Base-by-base conservation (phyloP, 2,888 invertebrate genomes). In the Tipula helvola region DNA sequence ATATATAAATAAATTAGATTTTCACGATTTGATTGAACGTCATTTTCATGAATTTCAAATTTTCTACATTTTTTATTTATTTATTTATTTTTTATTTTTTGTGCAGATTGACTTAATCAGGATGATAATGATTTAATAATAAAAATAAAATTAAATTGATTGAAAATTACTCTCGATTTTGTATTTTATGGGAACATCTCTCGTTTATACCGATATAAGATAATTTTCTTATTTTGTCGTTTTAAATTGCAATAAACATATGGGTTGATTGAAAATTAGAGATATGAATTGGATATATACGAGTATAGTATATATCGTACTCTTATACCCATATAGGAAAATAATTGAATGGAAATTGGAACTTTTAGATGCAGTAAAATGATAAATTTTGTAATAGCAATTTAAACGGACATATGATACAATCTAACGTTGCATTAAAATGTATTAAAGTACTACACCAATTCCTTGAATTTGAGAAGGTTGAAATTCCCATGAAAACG, bases 1-100 rank as follows among this genome's bases (percentile, higher is more conserved):
- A 18, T 28, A 71, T 28, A 71, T 28, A 71, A 71, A 71, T 71
- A 71, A 71, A 71, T 71, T 71, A 71, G 71, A 71, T 71, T 71
- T 71, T 71, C 71, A 71, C 71, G 71, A 71, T 71, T 71, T 71
- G 71, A 71, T 71, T 71, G 71, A 71, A 71, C 71, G 71, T 71
- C 71, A 71, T 71, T 71, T 71, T 71, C 71, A 71, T 71, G 71
- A 71, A 71, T 71, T 28, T 71, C 71, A 71, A 71, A 71, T 71
- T 28, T 71, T 71, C 18, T 71, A 5, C 28, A 28, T 39, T 39
- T 39, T 39, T 39, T 39, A 39, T 39, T 39, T 39, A 28, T 28
- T 28, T n/a, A n/a, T n/a, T n/a, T n/a, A n/a, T 39, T 39, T 39
- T 39, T 39, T 39, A 39, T n/a, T 28, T 71, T 28, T 71, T 18